A percentile compares a stretch with the other conserved stretches of the same genome.
Evolutionary conservation across 2,797 vertebrate species (phyloP).

Genomic region (Falco rusticolus): DNA sequence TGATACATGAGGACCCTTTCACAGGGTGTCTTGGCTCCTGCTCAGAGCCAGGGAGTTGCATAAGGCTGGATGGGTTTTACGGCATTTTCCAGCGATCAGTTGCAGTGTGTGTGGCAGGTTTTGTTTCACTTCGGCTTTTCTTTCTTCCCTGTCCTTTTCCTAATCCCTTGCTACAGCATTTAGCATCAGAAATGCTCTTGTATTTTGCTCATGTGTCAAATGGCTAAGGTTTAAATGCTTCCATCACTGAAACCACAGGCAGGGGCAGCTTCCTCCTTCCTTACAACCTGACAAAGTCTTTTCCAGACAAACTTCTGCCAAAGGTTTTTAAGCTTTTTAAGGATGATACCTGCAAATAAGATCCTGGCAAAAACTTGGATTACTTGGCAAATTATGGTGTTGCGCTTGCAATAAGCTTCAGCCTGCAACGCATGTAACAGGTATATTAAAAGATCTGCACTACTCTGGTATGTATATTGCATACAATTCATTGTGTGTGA

Average conservation of each 20-base stretch:
- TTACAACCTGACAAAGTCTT: neutral
- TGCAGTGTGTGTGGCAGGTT: neutral
- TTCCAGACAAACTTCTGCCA: neutral
- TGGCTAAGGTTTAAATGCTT: neutral
- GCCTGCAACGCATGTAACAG: neutral
- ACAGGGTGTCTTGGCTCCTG: neutral
- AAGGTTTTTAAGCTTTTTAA: neutral
- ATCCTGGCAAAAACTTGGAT: neutral
- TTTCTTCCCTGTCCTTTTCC: neutral
- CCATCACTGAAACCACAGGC: neutral
- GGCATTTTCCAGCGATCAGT: neutral
- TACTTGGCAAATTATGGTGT: neutral
- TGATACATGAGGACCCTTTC: neutral
- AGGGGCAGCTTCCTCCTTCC: neutral
- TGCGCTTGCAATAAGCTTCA: neutral
- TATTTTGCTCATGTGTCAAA: neutral
- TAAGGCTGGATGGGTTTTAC: neutral
- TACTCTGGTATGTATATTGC: neutral
- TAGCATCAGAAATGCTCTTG: neutral
- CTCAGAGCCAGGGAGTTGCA: fast-evolving
- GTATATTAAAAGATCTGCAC: neutral
- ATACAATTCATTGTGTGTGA: neutral
- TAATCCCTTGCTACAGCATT: neutral
- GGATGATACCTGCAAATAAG: neutral
- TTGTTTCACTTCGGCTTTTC: neutral